Base-by-base conservation (phyloP, 1,140 invertebrate species). In the Nixonia krombeini region DNA sequence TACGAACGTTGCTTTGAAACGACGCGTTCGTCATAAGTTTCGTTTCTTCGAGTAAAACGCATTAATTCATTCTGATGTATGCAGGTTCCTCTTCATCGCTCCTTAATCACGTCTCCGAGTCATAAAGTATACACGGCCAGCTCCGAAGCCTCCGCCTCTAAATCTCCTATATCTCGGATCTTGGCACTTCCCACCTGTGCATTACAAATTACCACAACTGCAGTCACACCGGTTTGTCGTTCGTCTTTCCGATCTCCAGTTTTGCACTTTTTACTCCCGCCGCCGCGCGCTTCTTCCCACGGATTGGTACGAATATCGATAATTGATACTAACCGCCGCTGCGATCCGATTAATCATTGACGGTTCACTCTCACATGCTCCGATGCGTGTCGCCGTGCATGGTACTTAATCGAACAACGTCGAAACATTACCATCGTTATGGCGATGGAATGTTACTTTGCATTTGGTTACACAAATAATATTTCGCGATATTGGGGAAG, bases 161-260 rank as follows among this genome's bases (percentile, higher is more conserved):
- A 78, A 78, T 78, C 78, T 80, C 67, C 66, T 70, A 68, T 80
- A 80, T 80, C 76, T 80, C 58, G 66, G 69, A 80, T 80, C 78
- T 79, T 69, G 71, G 70, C 70, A 77, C 72, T 80, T 79, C 76
- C 74, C 79, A 80, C 77, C 77, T 80, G 79, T 75, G 75, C 76
- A 77, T 80, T 79, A 80, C 78, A 80, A 80, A 80, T 80, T 80
- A 79, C 76, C 74, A 56, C 76, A 78, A 75, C 72, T 78, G 74
- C 68, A 70, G 71, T 68, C 67, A 70, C 52, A 72, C 63, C 66
- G 74, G 65, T 72, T 72, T 62, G 55, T 71, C 71, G 71, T 70
- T 67, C 63, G 62, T 73, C 71, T 68, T 69, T 66, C 44, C 33
- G 44, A 66, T 65, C 64, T 62, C 52, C 13, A 37, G 40, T 61